These are phyloP conservation scores for Hydrolagus colliei DNA, from an alignment of 2,797 vertebrate species.

Conservation along the genomic window DNA sequence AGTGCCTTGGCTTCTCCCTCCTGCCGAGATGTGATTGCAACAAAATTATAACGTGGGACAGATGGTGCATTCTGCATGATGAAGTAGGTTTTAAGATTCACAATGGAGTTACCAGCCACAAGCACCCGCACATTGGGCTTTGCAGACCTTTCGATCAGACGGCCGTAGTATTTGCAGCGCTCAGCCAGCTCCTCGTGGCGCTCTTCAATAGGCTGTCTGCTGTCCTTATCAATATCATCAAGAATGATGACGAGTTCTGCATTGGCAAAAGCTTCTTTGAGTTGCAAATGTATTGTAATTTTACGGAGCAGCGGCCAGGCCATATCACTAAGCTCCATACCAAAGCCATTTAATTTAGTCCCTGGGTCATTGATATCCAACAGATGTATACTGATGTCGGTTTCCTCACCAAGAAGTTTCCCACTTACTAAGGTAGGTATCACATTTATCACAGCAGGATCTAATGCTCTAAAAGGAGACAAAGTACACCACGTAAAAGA, in stretches of 20 bases:
- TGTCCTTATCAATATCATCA: constrained; percentile 54
- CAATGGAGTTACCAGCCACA: constrained; percentile 64
- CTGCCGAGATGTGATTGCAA: constrained; percentile 62
- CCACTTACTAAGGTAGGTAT: constrained; percentile 68
- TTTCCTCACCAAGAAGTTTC: constrained; percentile 58
- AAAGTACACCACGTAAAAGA: constrained; percentile 18
- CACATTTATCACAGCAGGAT: constrained; percentile 56
- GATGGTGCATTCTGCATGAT: constrained; percentile 54
- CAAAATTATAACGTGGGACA: constrained; percentile 56
- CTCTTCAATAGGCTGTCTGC: constrained; percentile 41
- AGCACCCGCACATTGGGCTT: constrained; percentile 63
- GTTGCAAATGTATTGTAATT: constrained; percentile 58
- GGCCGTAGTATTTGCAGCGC: constrained; percentile 61
- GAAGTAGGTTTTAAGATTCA: constrained; percentile 68
- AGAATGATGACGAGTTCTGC: constrained; percentile 73
- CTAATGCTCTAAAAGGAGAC: constrained; percentile 61
- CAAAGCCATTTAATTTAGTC: constrained; percentile 51
- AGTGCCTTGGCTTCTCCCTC: constrained; percentile 66
- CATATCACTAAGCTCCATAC: constrained; percentile 63
- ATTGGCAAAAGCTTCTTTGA: constrained; percentile 61
- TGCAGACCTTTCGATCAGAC: constrained; percentile 65
- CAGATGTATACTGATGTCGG: constrained; percentile 68
- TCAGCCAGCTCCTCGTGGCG: constrained; percentile 46
- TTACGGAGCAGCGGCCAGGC: constrained; percentile 56
- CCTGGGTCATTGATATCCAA: constrained; percentile 52